Percentiles rank a stretch among this genome's conserved stretches.
These are phyloP conservation scores for Microctonus aethiopoides DNA, from an alignment of 2,888 invertebrate genomes.

Conservation along the genomic window DNA sequence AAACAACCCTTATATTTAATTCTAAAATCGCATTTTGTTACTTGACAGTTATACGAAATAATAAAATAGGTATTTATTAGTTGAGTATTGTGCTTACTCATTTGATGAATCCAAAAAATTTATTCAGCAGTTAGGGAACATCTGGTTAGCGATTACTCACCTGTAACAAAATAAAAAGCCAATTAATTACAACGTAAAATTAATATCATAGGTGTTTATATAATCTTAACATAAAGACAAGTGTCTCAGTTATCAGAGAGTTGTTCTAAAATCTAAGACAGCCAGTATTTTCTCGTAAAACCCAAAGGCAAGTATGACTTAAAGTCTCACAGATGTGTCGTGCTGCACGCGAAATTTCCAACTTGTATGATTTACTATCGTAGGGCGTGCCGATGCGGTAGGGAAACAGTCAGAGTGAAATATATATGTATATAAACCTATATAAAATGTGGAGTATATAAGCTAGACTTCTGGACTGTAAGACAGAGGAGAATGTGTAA, in stretches of 20 bases:
- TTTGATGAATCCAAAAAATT: neutral
- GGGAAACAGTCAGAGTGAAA: slow-evolving; percentile 32
- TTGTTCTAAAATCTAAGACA: slow-evolving; percentile 54
- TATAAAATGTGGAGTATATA: neutral
- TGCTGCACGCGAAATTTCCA: slow-evolving; percentile 61
- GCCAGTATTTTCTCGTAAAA: slow-evolving; percentile 35
- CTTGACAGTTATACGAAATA: neutral
- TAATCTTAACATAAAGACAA: neutral
- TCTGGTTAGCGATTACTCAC: slow-evolving; percentile 28
- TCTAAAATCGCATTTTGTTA: too few species aligned
- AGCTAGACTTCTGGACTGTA: slow-evolving; percentile 11
- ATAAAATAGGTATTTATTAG: neutral
- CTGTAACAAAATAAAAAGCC: slow-evolving; percentile 36
- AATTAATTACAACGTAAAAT: slow-evolving; percentile 24
- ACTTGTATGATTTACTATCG: slow-evolving; percentile 63
- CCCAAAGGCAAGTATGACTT: slow-evolving; percentile 49
- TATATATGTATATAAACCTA: slow-evolving; percentile 21
- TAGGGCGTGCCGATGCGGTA: slow-evolving; percentile 42
- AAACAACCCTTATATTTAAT: too few species aligned
- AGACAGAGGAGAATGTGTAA: slow-evolving; percentile 24
- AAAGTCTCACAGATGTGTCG: slow-evolving; percentile 52
- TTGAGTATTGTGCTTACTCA: neutral
- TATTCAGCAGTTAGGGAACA: neutral
- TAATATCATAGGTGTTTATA: slow-evolving; percentile 2
- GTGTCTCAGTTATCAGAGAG: slow-evolving; percentile 54